phyloP scores from a whole-genome alignment of 1,140 invertebrate genomes.

The Pararge aegeria region DNA sequence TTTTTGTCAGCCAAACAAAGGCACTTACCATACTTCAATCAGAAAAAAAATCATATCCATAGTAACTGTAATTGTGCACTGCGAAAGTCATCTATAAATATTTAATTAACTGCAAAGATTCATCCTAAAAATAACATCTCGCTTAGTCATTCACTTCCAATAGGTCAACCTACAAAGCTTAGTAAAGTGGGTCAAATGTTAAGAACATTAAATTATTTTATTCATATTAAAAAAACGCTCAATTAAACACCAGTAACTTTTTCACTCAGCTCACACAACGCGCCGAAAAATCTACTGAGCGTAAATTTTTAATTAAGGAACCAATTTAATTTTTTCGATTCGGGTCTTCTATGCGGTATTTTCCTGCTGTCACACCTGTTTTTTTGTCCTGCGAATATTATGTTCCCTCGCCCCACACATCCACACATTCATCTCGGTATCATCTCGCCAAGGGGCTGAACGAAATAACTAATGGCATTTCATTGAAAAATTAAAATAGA shows the following conservation, averaged over 20 bases:
- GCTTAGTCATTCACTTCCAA: constrained; percentile 66
- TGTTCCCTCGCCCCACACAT: constrained; percentile 46
- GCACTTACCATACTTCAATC: constrained; percentile 53
- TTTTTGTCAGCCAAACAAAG: constrained; percentile 47
- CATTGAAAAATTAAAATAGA: constrained; percentile 60
- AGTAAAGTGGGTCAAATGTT: constrained; percentile 73
- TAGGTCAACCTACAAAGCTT: constrained; percentile 73
- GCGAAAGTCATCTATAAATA: constrained; percentile 71
- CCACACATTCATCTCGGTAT: constrained; percentile 53
- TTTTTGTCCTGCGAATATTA: constrained; percentile 54
- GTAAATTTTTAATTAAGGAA: not conserved
- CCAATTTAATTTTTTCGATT: constrained; percentile 25
- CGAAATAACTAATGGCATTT: constrained; percentile 56
- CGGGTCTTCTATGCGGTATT: constrained; percentile 60
- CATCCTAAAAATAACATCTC: constrained; percentile 77
- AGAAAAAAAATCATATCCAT: constrained; percentile 35
- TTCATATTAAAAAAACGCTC: constrained; percentile 21
- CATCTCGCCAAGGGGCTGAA: constrained; percentile 39
- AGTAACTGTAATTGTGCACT: constrained; percentile 50
- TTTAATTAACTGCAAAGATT: constrained; percentile 77
- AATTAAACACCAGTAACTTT: constrained; percentile 8
- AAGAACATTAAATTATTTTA: constrained; percentile 37
- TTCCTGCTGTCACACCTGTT: constrained; percentile 59
- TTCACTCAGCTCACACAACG: constrained; percentile 18
- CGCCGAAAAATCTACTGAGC: not conserved